Evolutionary conservation across 1,140 invertebrate genomes (phyloP), one percentile per base, ranked within the genome.

Genomic region (Drosophila ambigua): DNA sequence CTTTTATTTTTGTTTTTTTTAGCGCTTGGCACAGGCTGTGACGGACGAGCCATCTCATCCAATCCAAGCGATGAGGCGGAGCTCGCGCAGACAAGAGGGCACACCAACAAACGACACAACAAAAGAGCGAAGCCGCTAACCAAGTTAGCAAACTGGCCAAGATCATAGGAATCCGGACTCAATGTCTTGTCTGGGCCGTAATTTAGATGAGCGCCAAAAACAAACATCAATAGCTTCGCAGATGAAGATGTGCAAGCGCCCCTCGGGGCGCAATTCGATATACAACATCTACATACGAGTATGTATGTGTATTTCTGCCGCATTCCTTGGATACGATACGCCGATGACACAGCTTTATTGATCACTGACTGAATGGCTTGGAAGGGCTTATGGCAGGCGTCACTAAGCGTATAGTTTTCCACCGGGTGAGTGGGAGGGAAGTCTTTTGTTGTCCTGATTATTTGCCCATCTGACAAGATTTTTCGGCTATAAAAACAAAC

Each of bases 11-110:
- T 72, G 35, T 59, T 67, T 61, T 73, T 69, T 65, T 65, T 52
- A 50, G 79, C 65, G 78, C 82, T 63, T 85, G 81, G 77, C 81
- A 84, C 81, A 81, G 81, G 82, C 71, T 81, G 81, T 64, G 64
- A 77, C 82, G 64, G 64, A 62, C 51, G 64, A 55, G 69, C 69
- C 15, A 8, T 20, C 16, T 8, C 46, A 48, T 15, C n/a, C 46
- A 49, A 53, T 61, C 54, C 16, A 62, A 77, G 61, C 67, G 55
- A 69, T 72, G 59, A 72, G 72, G 72, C 76, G 54, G 62, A 62
- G 35, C 28, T 63, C 28, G 31, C 60, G 31, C 53, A 66, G 49
- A 53, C 46, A 55, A 53, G 52, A 54, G 49, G 53, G 54, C 53
- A 66, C 24, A 61, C 35, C 9, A 11, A 39, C 35, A 39, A 39